phyloP scores from a whole-genome alignment of 2,113 vertebrate genomes.

The Nesoenas mayeri region DNA sequence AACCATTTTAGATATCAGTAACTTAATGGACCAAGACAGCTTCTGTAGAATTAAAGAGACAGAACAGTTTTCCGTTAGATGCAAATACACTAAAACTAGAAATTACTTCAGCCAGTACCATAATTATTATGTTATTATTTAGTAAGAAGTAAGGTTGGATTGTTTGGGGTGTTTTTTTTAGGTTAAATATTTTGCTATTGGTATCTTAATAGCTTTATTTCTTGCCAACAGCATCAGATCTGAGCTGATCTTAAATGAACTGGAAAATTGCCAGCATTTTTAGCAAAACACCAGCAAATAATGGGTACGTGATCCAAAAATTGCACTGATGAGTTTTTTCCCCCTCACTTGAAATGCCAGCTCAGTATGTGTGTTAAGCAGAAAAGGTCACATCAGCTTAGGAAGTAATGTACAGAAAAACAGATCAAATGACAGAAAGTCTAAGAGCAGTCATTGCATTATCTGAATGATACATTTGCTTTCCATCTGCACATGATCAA shows the following conservation, averaged over 20 bases:
- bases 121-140: background rate
- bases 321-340: background rate
- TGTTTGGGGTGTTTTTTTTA: background rate
- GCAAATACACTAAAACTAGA: background rate
- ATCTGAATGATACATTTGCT: background rate
- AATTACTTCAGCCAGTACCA: background rate
- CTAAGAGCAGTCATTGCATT: background rate
- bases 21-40: background rate
- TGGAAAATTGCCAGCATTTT: slow-evolving; percentile 45
- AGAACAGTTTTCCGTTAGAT: background rate
- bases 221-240: slow-evolving; percentile 10
- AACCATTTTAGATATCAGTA: background rate
- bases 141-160: background rate
- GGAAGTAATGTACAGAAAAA: background rate
- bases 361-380: background rate
- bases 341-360: background rate
- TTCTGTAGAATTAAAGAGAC: background rate
- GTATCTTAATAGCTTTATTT: slow-evolving; percentile 1
- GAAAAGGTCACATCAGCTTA: background rate
- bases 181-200: slow-evolving; percentile 36
- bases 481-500: background rate
- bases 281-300: slow-evolving; percentile 19
- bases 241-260: slow-evolving; percentile 35
- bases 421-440: background rate
- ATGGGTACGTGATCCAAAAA: background rate